Base-by-base conservation (phyloP, 1,140 invertebrate genomes). In the Chymomyza costata region DNA sequence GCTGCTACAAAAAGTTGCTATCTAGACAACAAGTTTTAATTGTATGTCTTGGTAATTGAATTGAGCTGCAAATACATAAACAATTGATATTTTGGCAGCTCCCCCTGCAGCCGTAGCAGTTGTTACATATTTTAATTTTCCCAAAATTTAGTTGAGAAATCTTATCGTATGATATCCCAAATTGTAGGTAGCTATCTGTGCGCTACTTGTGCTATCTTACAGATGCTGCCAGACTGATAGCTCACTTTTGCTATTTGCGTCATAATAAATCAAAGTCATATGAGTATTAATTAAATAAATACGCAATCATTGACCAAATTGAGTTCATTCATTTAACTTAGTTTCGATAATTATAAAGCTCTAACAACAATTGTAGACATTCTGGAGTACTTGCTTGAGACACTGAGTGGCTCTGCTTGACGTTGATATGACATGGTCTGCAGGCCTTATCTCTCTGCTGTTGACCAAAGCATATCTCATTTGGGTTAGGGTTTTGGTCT, bases 231-330 rank as follows among this genome's bases (percentile, higher is more conserved):
- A n/a, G 6, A 34, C 3, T 48, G 71, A 78, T 73, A 67, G 17
- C 17, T 13, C 11, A 40, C 28, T 11, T 44, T 15, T 3, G 17
- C 19, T 45, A 64, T 59, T 80, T 80, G 64, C 73, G 73, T 80
- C 73, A 80, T 38, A 25, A 32, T 38, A 57, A 34, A 49, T 32
- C 32, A 47, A 67, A 74, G 73, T 80, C 71, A 80, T 73, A 80
- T 78, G 67, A 59, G 67, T 80, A 80, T 80, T 80, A 80, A 80
- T 80, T 80, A 81, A 80, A 80, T 80, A 64, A 78, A 44, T 52
- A 53, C 44, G 55, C 19, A 39, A 38, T 30, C 17, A 47, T 34
- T 32, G 34, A 40, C 35, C 7, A 46, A n/a, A n/a, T n/a, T n/a
- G n/a, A n/a, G n/a, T n/a, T n/a, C n/a, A n/a, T n/a, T n/a, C n/a